Percentiles rank a stretch among this genome's conserved stretches.
These are phyloP conservation scores for Cactoblastis cactorum DNA, from an alignment of 2,888 invertebrate species.

Conservation along the genomic window DNA sequence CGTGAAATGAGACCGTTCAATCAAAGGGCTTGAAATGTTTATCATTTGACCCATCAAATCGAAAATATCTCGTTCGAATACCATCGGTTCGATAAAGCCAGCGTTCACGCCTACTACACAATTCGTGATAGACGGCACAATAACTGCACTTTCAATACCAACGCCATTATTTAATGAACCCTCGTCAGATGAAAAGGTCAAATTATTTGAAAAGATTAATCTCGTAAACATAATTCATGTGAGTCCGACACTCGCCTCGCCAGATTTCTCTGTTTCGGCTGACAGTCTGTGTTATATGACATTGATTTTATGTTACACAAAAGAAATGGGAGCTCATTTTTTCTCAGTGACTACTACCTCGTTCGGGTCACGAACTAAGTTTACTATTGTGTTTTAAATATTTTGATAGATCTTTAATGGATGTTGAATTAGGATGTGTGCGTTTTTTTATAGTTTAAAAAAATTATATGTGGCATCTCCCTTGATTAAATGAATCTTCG, in stretches of 20 bases:
- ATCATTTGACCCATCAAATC: slow-evolving; percentile 25
- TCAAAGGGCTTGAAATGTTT: slow-evolving; percentile 21
- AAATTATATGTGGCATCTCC: slow-evolving; percentile 9
- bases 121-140: slow-evolving; percentile 76
- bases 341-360: slow-evolving; percentile 31
- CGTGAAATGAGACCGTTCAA: slow-evolving; percentile 26
- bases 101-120: slow-evolving; percentile 58
- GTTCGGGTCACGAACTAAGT: slow-evolving; percentile 24
- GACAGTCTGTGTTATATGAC: slow-evolving; percentile 56
- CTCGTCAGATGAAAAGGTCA: slow-evolving; percentile 79
- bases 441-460: slow-evolving; percentile 2
- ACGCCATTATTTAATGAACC: slow-evolving; percentile 77
- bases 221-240: slow-evolving; percentile 75
- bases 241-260: slow-evolving; percentile 54
- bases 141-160: slow-evolving; percentile 71
- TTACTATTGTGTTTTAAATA: slow-evolving; percentile 32
- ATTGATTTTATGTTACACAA: slow-evolving; percentile 57
- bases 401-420: slow-evolving; percentile 38
- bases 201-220: slow-evolving; percentile 79
- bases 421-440: slow-evolving; percentile 4
- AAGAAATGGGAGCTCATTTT: slow-evolving; percentile 41
- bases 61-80: slow-evolving; percentile 20
- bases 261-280: slow-evolving; percentile 55
- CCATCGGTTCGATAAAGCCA: slow-evolving; percentile 16
- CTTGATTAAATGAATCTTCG: slow-evolving; percentile 37